Evolutionary conservation across 2,888 invertebrate genomes (phyloP).

Genomic region (Plagodis dolabraria): DNA sequence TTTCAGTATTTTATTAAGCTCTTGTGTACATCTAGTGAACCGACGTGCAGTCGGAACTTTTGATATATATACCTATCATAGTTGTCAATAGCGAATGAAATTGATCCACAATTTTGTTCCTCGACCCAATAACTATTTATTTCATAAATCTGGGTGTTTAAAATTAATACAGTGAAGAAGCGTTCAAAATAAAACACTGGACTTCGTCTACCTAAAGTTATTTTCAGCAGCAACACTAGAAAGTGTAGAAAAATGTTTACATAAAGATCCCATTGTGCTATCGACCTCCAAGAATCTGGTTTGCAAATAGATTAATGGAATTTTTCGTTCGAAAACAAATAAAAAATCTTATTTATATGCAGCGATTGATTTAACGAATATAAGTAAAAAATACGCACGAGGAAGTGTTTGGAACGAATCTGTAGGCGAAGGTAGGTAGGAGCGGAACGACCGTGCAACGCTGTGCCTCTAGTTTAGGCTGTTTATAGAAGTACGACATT

Average conservation of each 20-base stretch:
- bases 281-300: conserved; percentile 19
- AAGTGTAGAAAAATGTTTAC: conserved; percentile 19
- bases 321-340: conserved; percentile 22
- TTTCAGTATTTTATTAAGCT: too few relatives aligned
- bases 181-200: not conserved
- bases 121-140: too few relatives aligned
- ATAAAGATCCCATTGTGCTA: conserved; percentile 20
- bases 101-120: too few relatives aligned
- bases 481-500: conserved; percentile 32
- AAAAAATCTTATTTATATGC: conserved; percentile 23
- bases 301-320: conserved; percentile 20
- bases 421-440: conserved; percentile 64
- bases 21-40: too few relatives aligned
- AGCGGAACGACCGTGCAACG: conserved; percentile 63
- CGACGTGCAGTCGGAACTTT: too few relatives aligned
- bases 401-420: conserved; percentile 67
- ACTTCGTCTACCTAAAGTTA: conserved; percentile 7
- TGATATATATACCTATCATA: too few relatives aligned
- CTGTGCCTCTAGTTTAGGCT: conserved; percentile 52
- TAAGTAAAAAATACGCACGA: conserved; percentile 48
- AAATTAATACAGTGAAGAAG: too few relatives aligned
- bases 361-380: conserved; percentile 17
- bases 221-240: conserved; percentile 16
- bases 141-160: too few relatives aligned
- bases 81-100: too few relatives aligned